These are phyloP conservation scores for Rhabditophanes sp. DNA, from an alignment of 2,888 invertebrate species.

Conservation along the genomic window DNA sequence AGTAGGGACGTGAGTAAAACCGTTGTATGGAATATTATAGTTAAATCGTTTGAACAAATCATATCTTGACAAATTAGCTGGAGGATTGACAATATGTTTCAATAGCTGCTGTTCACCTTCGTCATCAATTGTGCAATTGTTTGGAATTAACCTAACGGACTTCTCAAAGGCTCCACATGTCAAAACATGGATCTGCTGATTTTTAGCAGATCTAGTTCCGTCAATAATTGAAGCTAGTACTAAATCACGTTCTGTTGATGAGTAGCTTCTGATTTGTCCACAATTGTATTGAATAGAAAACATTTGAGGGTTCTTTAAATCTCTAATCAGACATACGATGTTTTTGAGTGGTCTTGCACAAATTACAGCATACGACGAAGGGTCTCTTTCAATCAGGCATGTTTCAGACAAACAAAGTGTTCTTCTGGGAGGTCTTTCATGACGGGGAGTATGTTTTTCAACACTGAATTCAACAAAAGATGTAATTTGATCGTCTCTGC, in stretches of 20 bases:
- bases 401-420: slow-evolving; percentile 84
- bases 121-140: slow-evolving; percentile 70
- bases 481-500: slow-evolving; percentile 83
- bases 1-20: slow-evolving; percentile 80
- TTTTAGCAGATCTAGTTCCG: slow-evolving; percentile 87
- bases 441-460: slow-evolving; percentile 70
- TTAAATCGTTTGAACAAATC: slow-evolving; percentile 85
- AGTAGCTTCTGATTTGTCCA: slow-evolving; percentile 70
- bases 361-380: slow-evolving; percentile 81
- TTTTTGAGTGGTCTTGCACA: slow-evolving; percentile 58
- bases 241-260: slow-evolving; percentile 81
- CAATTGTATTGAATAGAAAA: slow-evolving; percentile 84
- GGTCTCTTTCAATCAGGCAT: slow-evolving; percentile 86
- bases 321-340: slow-evolving; percentile 76
- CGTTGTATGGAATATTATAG: slow-evolving; percentile 90
- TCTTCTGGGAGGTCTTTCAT: slow-evolving; percentile 54
- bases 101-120: slow-evolving; percentile 80
- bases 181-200: slow-evolving; percentile 56
- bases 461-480: slow-evolving; percentile 89
- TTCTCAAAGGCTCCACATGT: slow-evolving; percentile 58
- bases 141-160: slow-evolving; percentile 72
- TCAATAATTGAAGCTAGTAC: slow-evolving; percentile 82
- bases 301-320: slow-evolving; percentile 74
- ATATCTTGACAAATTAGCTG: slow-evolving; percentile 51
- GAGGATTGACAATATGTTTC: slow-evolving; percentile 51